phyloP scores from a whole-genome alignment of 2,113 vertebrate genomes.

The Acanthisitta chloris region DNA sequence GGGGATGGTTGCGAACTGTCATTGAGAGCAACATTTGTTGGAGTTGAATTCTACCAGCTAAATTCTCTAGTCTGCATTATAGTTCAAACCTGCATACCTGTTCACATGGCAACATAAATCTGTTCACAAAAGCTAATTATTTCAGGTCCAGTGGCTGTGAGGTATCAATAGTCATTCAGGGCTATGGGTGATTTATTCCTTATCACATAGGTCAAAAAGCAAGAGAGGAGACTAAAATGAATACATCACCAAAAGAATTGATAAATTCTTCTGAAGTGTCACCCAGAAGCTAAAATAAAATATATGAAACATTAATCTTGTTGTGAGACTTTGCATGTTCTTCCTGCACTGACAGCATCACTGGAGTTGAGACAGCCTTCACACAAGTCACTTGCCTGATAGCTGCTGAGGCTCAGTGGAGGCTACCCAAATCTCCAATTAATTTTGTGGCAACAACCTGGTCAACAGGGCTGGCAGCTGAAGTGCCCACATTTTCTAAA shows the following conservation, averaged over 20 bases:
- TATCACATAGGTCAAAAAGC: background rate
- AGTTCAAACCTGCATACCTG: background rate
- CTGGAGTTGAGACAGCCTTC: background rate
- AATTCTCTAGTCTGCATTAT: background rate
- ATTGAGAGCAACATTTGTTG: background rate
- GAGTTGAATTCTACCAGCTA: background rate
- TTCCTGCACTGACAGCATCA: background rate
- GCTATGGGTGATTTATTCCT: accelerated
- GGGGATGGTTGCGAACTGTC: background rate
- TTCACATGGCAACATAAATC: background rate
- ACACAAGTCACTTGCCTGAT: background rate
- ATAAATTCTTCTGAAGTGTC: background rate
- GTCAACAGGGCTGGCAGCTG: background rate
- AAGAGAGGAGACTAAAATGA: background rate
- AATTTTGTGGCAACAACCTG: background rate
- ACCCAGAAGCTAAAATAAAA: background rate
- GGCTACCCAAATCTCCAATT: background rate
- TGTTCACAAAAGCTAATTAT: background rate
- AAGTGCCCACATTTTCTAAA: background rate
- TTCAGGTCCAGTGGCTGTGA: background rate
- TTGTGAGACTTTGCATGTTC: background rate
- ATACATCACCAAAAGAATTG: background rate
- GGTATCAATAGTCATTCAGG: background rate
- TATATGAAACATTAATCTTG: background rate
- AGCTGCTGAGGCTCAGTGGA: background rate